Base-by-base conservation (phyloP, 2,888 invertebrate species). In the Ctenicera cuprea region DNA sequence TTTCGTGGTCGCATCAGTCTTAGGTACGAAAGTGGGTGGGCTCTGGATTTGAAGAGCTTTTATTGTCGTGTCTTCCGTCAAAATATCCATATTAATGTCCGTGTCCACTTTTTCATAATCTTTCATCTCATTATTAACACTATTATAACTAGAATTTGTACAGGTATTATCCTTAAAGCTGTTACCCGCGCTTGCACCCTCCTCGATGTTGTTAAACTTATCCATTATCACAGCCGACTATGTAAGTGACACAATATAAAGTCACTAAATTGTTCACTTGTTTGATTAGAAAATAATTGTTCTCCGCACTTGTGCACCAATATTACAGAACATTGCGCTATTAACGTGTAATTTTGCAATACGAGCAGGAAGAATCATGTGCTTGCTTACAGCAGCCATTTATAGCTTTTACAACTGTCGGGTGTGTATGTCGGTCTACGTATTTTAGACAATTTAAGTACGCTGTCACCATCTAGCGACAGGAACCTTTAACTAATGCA, bases 221-320 rank as follows among this genome's bases (percentile, higher is more conserved):
- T 73, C 64, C 73, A 73, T 73, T 69, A 73, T 73, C 73, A 73
- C 73, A 73, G 73, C 73, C 69, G 45, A 63, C 73, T 73, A 41
- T 16, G 45, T 50, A 45, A 64, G 68, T 71, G 61, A 71, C 66
- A 61, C 65, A 59, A 61, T 33, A 12, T 37, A 66, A 65, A 26
- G 16, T 41, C 26, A 50, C n/a, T 38, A n/a, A n/a, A 59, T 48
- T 65, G 20, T 20, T 71, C 48, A 22, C 50, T 48, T 20, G 26
- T 8, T 65, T 30, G 37, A 63, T 62, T 52, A 63, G 16, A 26
- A 70, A 52, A 52, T 57, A 61, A 37, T 30, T 33, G 68, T 68
- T 26, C 38, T 45, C 26, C 41, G 33, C 45, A 61, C 30, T 20
- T 37, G 33, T 61, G 18, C 68, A 70, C 54, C 18, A 43, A 43